Conservation (phyloP, 2,113 vertebrate species). For the Cervus canadensis region DNA sequence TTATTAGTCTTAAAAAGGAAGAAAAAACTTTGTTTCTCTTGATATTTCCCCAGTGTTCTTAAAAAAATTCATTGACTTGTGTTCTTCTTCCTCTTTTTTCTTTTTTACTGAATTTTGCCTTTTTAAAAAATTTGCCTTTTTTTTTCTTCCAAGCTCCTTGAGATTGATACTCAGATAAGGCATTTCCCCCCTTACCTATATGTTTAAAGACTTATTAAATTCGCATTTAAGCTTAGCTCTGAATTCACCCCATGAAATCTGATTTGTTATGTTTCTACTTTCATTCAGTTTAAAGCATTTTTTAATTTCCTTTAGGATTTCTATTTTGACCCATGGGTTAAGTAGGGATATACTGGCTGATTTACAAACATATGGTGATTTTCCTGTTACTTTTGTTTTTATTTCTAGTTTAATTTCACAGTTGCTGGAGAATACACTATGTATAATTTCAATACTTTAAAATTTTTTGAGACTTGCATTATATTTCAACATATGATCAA, state of each 20-base stretch:
- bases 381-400: not conserved
- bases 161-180: not conserved
- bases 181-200: not conserved
- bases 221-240: not conserved
- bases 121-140: not conserved
- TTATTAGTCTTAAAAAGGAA: not conserved
- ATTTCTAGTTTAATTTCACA: not conserved
- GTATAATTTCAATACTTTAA: not conserved
- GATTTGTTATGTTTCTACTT: constrained; percentile 15
- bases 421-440: not conserved
- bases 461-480: not conserved
- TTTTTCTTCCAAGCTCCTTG: not conserved
- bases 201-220: not conserved
- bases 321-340: not conserved
- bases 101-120: not conserved
- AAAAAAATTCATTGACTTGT: not conserved
- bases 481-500: not conserved
- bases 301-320: constrained; percentile 28
- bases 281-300: not conserved
- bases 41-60: not conserved
- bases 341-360: not conserved
- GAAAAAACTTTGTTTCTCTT: not conserved
- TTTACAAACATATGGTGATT: not conserved
- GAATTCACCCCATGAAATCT: not conserved
- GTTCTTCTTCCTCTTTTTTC: not conserved